A percentile compares a stretch with the other conserved stretches of the same genome.
phyloP scores from a whole-genome alignment of 2,888 invertebrate genomes.

The Agrotis clavis region DNA sequence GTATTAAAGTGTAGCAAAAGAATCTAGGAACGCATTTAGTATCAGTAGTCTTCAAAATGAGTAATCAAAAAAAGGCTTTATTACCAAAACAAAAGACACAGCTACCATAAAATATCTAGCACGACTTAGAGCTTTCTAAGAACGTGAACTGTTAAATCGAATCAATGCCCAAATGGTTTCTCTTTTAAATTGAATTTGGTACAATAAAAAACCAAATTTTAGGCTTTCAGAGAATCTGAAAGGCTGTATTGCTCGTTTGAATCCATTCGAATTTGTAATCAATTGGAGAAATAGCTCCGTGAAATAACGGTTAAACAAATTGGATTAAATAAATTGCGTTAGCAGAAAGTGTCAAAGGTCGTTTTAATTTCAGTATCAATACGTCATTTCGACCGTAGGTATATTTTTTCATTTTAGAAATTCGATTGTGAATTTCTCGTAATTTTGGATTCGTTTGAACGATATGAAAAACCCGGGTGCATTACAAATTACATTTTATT shows the following conservation, averaged over 20 bases:
- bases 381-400: conserved; percentile 42
- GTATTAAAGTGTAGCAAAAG: conserved; percentile 46
- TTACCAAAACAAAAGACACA: conserved; percentile 51
- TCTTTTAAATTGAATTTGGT: conserved; percentile 63
- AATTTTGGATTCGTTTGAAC: conserved; percentile 22
- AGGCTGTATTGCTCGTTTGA: conserved; percentile 39
- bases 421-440: conserved; percentile 12
- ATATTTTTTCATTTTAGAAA: conserved; percentile 23
- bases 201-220: conserved; percentile 61
- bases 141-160: conserved; percentile 61
- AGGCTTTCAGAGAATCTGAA: conserved; percentile 56
- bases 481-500: conserved; percentile 7
- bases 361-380: conserved; percentile 60
- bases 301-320: conserved; percentile 55
- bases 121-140: conserved; percentile 58
- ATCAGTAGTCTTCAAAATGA: conserved; percentile 43
- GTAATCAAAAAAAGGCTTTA: conserved; percentile 49
- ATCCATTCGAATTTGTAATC: conserved; percentile 47
- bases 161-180: conserved; percentile 54
- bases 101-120: conserved; percentile 57
- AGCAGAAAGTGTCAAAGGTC: conserved; percentile 56
- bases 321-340: conserved; percentile 43
- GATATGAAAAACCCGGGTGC: conserved; percentile 28
- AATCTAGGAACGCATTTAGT: conserved; percentile 36
- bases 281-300: conserved; percentile 43